Evolutionary conservation across 1,140 invertebrate species (phyloP).

Genomic region (Aphidius ervi): DNA sequence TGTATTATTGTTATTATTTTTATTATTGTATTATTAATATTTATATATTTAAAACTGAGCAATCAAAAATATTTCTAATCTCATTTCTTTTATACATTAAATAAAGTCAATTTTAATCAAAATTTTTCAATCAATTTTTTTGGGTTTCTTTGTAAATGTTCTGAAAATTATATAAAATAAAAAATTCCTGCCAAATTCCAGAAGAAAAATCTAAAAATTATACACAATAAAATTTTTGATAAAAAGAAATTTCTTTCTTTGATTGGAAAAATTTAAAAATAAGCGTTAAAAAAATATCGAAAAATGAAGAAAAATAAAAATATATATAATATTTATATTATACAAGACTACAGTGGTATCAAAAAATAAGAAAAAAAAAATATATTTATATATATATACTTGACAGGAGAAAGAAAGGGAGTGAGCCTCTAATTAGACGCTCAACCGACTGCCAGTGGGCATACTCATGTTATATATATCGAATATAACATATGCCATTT

Average conservation of each 20-base stretch:
- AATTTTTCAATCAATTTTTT: too few relatives aligned
- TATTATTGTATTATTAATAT: too few relatives aligned
- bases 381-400: constrained; percentile 18
- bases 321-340: background rate
- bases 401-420: constrained; percentile 21
- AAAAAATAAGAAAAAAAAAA: background rate
- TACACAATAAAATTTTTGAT: constrained; percentile 15
- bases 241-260: background rate
- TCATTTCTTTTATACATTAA: too few relatives aligned
- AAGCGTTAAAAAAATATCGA: background rate
- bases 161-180: too few relatives aligned
- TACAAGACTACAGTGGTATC: too few relatives aligned
- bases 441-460: constrained; percentile 32
- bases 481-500: constrained; percentile 38
- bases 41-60: too few relatives aligned
- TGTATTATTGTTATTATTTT: too few relatives aligned
- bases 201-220: background rate
- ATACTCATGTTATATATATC: constrained; percentile 34
- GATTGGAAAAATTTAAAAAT: constrained; percentile 7
- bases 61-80: too few relatives aligned
- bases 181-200: too few relatives aligned
- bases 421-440: constrained; percentile 43
- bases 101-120: too few relatives aligned
- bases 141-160: too few relatives aligned
- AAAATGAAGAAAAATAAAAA: background rate